These are phyloP conservation scores for Thaumatotibia leucotreta DNA, from an alignment of 1,140 invertebrate species.

Conservation along the genomic window DNA sequence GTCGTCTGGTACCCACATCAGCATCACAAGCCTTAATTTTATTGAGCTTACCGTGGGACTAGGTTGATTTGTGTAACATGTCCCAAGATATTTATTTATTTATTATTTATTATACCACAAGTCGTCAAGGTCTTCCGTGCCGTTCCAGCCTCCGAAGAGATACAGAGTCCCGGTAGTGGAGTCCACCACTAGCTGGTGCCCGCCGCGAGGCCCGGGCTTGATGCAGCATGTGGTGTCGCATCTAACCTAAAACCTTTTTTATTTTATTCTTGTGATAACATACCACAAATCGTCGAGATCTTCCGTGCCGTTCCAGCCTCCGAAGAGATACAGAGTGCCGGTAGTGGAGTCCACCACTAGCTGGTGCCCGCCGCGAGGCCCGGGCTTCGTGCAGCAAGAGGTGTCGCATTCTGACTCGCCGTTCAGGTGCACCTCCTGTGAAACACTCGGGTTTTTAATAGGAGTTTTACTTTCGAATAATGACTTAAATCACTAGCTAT, in stretches of 20 bases:
- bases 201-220: conserved; percentile 88
- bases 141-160: conserved; percentile 96
- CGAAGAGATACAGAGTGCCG: conserved; percentile 91
- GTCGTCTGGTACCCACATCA: too few species aligned
- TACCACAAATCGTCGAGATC: conserved; percentile 91
- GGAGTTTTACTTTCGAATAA: too few species aligned
- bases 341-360: conserved; percentile 89
- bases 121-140: conserved; percentile 88
- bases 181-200: conserved; percentile 94
- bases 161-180: conserved; percentile 86
- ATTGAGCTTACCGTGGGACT: too few species aligned
- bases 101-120: conserved; percentile 85
- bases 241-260: too few species aligned
- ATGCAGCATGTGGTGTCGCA: too few species aligned
- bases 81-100: too few species aligned
- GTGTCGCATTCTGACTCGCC: conserved; percentile 14
- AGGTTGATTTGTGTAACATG: too few species aligned
- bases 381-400: conserved; percentile 73
- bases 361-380: conserved; percentile 93
- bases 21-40: too few species aligned
- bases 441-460: background rate
- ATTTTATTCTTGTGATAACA: too few species aligned
- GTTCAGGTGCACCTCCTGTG: conserved; percentile 22
- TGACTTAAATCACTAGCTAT: too few species aligned
- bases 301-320: conserved; percentile 92